A percentile compares a stretch with the other conserved stretches of the same genome.
phyloP scores from a whole-genome alignment of 2,113 vertebrate species.

The Urocolius indicus region DNA sequence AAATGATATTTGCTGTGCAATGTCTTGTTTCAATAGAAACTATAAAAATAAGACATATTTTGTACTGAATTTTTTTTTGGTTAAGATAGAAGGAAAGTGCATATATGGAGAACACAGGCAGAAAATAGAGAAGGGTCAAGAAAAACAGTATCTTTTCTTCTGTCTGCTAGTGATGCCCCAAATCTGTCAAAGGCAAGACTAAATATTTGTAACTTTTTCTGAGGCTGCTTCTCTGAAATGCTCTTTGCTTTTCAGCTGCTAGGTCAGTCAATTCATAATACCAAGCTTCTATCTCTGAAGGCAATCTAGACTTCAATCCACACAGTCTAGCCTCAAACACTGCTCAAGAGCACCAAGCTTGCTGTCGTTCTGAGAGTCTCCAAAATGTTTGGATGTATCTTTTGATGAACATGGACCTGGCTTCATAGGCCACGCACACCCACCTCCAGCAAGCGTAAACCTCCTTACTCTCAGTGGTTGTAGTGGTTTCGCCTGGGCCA shows the following conservation, averaged over 20 bases:
- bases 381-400: not conserved
- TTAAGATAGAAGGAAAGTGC: not conserved
- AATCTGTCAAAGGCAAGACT: not conserved
- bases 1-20: not conserved
- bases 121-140: not conserved
- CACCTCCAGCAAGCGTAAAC: fast-evolving
- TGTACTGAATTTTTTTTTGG: not conserved
- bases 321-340: not conserved
- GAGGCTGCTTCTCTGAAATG: not conserved
- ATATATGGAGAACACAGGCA: not conserved
- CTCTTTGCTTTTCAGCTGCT: not conserved
- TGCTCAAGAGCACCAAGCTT: not conserved
- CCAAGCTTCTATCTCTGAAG: not conserved
- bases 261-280: not conserved
- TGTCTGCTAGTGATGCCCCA: not conserved
- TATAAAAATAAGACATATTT: not conserved
- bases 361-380: not conserved
- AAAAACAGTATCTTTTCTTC: not conserved
- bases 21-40: not conserved
- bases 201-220: not conserved
- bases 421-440: fast-evolving
- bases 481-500: too few relatives aligned
- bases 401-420: not conserved
- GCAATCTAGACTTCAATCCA: not conserved
- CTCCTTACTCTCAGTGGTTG: fast-evolving